These are phyloP conservation scores for Sebastes diploproa DNA, from an alignment of 2,797 vertebrate genomes.

Conservation along the genomic window DNA sequence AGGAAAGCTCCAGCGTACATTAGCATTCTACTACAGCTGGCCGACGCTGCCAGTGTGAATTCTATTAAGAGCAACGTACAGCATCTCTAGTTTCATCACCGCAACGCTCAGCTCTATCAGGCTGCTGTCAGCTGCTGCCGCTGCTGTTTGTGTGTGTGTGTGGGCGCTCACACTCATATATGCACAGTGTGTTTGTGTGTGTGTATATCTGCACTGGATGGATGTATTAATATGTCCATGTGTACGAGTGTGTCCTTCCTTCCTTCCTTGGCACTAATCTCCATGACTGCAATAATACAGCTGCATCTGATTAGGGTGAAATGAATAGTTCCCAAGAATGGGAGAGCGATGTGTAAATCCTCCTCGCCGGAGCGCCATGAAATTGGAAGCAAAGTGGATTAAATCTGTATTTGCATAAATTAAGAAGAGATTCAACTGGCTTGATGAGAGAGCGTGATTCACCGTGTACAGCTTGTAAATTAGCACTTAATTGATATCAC, in stretches of 20 bases:
- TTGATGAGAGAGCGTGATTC: neutral
- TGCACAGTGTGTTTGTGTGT: neutral
- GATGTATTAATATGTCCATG: constrained; percentile 40
- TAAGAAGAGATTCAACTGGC: constrained; percentile 4
- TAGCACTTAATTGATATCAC: constrained; percentile 8
- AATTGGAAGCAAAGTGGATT: constrained; percentile 57
- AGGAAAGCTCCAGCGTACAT: constrained; percentile 14
- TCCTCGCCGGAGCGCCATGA: constrained; percentile 18
- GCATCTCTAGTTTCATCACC: constrained; percentile 68
- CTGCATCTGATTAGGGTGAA: constrained; percentile 62
- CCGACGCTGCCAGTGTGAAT: constrained; percentile 39
- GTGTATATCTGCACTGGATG: constrained; percentile 8
- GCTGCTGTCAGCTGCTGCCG: constrained; percentile 62
- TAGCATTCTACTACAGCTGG: constrained; percentile 66
- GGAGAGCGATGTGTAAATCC: constrained; percentile 35
- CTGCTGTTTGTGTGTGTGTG: neutral
- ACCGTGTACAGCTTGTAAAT: constrained; percentile 5
- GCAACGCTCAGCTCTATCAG: constrained; percentile 45
- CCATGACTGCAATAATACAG: constrained; percentile 55
- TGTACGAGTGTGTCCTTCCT: constrained; percentile 15
- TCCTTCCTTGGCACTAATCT: constrained; percentile 53
- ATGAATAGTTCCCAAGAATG: constrained; percentile 55
- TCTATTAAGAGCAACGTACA: constrained; percentile 43
- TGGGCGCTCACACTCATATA: neutral
- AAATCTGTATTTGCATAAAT: constrained; percentile 47